phyloP scores from a whole-genome alignment of 1,140 invertebrate species.

The Trigoniulus corallinus region DNA sequence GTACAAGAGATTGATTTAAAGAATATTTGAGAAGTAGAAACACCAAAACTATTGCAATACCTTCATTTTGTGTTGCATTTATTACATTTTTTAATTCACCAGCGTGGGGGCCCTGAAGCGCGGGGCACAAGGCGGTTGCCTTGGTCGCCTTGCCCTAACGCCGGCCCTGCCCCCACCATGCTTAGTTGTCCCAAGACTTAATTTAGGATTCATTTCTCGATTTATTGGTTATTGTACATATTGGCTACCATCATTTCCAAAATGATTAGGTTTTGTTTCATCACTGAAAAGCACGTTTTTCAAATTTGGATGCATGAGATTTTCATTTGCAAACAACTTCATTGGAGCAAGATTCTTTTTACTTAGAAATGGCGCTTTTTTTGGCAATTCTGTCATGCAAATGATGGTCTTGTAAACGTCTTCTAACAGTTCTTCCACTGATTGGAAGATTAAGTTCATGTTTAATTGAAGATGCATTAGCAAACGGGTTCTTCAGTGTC shows the following conservation, averaged over 20 bases:
- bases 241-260: background rate
- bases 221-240: background rate
- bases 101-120: no score
- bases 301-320: background rate
- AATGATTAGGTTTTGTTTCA: background rate
- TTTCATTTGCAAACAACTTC: background rate
- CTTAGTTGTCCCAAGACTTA: background rate
- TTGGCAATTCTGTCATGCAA: background rate
- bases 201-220: background rate
- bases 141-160: no score
- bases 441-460: background rate
- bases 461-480: background rate
- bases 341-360: background rate
- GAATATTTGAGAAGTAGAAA: no score
- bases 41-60: no score
- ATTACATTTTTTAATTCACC: no score
- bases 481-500: background rate
- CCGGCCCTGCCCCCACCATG: background rate
- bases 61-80: no score
- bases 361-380: conserved; percentile 3
- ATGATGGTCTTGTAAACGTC: background rate
- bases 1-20: no score
- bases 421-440: conserved; percentile 2
- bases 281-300: conserved; percentile 1
- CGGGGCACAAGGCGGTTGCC: no score